Evolutionary conservation across 2,888 invertebrate species (phyloP).

Genomic region (Notodonta dromedarius): DNA sequence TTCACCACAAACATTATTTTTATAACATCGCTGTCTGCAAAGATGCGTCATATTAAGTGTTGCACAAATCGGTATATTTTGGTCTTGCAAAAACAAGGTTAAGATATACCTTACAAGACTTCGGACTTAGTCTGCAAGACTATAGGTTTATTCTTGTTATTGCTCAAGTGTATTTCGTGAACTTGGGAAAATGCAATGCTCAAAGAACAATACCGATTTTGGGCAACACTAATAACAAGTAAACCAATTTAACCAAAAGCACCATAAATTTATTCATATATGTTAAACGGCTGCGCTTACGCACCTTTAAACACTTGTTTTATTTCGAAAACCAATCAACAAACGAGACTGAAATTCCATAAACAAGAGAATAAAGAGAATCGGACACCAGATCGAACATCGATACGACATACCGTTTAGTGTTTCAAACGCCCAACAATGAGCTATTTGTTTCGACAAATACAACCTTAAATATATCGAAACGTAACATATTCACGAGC

Average conservation of each 20-base stretch:
- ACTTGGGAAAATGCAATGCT: too few relatives aligned
- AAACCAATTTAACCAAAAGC: background rate
- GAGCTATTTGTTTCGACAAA: slow-evolving; percentile 50
- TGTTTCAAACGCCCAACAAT: slow-evolving; percentile 53
- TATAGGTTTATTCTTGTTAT: too few relatives aligned
- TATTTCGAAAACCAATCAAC: slow-evolving; percentile 11
- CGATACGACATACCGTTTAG: slow-evolving; percentile 48
- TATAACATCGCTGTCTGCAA: too few relatives aligned
- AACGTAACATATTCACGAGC: slow-evolving; percentile 22
- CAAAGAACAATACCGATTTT: too few relatives aligned
- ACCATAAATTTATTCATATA: background rate
- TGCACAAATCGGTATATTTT: too few relatives aligned
- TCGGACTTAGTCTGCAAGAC: too few relatives aligned
- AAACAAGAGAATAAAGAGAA: slow-evolving; percentile 46
- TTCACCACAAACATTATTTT: too few relatives aligned
- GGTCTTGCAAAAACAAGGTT: too few relatives aligned
- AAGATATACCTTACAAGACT: too few relatives aligned
- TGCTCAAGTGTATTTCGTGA: too few relatives aligned
- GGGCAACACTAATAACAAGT: too few relatives aligned
- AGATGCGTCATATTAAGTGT: too few relatives aligned
- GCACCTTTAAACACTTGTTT: background rate
- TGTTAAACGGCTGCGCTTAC: background rate
- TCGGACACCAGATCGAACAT: slow-evolving; percentile 35
- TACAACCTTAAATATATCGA: slow-evolving; percentile 28
- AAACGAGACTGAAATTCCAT: slow-evolving; percentile 26